These are phyloP conservation scores for Biston stratarius DNA, from an alignment of 2,888 invertebrate species.

Conservation along the genomic window DNA sequence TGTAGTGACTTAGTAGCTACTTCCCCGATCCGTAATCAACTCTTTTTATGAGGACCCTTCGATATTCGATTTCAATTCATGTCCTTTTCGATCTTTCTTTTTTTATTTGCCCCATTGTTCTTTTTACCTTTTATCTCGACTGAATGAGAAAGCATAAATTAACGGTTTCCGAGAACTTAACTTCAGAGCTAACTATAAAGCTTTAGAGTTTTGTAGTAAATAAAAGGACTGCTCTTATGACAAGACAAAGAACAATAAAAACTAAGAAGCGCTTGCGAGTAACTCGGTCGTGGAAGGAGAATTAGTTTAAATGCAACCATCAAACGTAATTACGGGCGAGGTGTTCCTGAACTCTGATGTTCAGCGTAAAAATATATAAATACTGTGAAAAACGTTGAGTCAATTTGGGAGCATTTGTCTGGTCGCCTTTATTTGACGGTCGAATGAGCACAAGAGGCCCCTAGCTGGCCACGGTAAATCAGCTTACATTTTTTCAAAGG, in stretches of 20 bases:
- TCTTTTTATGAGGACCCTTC: conserved; percentile 74
- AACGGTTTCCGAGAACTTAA: conserved; percentile 22
- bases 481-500: conserved; percentile 85
- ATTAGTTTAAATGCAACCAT: conserved; percentile 40
- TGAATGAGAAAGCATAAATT: conserved; percentile 35
- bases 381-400: conserved; percentile 82
- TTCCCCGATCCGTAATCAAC: conserved; percentile 77
- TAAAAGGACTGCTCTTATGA: conserved; percentile 31
- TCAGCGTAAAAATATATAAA: conserved; percentile 71
- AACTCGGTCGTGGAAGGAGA: conserved; percentile 25
- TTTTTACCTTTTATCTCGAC: conserved; percentile 40
- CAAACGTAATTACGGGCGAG: conserved; percentile 44
- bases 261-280: conserved; percentile 26
- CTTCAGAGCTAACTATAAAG: conserved; percentile 24
- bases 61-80: conserved; percentile 66
- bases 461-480: conserved; percentile 80
- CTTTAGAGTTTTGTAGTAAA: conserved; percentile 37
- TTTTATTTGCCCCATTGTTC: conserved; percentile 36
- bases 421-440: conserved; percentile 84
- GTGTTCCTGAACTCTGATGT: conserved; percentile 51
- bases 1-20: conserved; percentile 76
- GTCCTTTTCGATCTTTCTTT: conserved; percentile 39
- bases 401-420: conserved; percentile 85
- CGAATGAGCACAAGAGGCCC: conserved; percentile 74
- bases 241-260: conserved; percentile 39